phyloP scores from a whole-genome alignment of 2,113 vertebrate genomes.

The Passer domesticus region DNA sequence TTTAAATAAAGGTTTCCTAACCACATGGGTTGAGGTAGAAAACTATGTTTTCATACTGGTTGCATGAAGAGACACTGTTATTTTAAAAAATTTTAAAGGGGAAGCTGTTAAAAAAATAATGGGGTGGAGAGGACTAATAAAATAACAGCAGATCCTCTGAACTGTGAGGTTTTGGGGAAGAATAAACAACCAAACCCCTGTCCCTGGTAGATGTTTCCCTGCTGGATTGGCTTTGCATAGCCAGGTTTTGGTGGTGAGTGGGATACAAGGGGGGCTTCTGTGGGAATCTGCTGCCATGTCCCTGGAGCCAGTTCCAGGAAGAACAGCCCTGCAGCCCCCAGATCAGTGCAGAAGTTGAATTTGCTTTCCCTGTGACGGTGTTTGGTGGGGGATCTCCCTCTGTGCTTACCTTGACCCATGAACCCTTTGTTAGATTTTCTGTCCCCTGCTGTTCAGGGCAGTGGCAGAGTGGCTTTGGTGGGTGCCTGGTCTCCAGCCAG shows the following conservation, averaged over 20 bases:
- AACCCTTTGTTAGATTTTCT: not conserved
- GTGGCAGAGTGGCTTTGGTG: not conserved
- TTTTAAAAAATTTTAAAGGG: not conserved
- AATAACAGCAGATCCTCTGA: not conserved
- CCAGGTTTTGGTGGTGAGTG: not conserved
- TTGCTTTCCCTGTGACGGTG: rapidly evolving
- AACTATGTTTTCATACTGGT: not conserved
- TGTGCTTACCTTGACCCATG: not conserved
- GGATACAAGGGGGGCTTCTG: not conserved
- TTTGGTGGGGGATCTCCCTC: not conserved
- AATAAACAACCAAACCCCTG: not conserved
- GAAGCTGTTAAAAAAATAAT: not conserved
- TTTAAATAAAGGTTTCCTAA: not conserved
- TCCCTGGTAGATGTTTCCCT: not conserved
- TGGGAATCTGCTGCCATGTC: not conserved
- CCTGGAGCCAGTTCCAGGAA: not conserved
- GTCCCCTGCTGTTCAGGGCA: not conserved
- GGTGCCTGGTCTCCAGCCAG: not conserved
- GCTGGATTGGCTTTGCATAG: not conserved
- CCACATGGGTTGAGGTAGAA: not conserved
- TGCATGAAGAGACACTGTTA: not conserved
- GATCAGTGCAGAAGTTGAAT: not conserved
- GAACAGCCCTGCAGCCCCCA: not conserved
- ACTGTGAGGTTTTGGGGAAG: not conserved
- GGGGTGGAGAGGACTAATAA: not conserved